phyloP scores from a whole-genome alignment of 2,113 vertebrate species.

The Thamnophis sirtalis region DNA sequence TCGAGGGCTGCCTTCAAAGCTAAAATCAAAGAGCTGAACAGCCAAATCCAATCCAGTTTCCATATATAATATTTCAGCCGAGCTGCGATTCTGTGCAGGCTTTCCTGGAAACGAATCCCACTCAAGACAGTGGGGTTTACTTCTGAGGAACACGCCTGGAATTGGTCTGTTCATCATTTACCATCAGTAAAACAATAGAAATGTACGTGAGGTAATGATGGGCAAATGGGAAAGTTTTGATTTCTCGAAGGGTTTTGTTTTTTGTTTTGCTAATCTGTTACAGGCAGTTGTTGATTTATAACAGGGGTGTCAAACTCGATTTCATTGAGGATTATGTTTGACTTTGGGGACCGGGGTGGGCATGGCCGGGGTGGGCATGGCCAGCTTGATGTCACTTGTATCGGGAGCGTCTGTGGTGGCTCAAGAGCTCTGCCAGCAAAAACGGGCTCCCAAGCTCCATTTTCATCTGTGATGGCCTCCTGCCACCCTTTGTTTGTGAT shows the following conservation, averaged over 20 bases:
- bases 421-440: too few species aligned
- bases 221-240: background rate
- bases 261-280: background rate
- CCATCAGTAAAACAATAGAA: background rate
- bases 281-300: background rate
- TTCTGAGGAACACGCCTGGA: too few species aligned
- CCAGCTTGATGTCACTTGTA: too few species aligned
- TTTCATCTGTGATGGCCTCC: too few species aligned
- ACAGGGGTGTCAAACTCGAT: background rate
- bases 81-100: background rate
- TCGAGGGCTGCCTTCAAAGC: background rate
- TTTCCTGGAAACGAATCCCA: background rate
- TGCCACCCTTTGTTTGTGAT: too few species aligned
- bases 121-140: background rate
- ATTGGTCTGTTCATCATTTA: background rate
- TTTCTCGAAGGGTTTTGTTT: background rate
- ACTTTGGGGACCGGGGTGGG: too few species aligned
- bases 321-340: too few species aligned
- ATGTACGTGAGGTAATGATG: background rate
- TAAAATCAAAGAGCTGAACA: background rate
- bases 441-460: too few species aligned
- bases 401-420: too few species aligned
- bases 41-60: background rate
- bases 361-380: too few species aligned
- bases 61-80: background rate